Base-by-base conservation (phyloP, 2,888 invertebrate species). In the Sacculina carcini region DNA sequence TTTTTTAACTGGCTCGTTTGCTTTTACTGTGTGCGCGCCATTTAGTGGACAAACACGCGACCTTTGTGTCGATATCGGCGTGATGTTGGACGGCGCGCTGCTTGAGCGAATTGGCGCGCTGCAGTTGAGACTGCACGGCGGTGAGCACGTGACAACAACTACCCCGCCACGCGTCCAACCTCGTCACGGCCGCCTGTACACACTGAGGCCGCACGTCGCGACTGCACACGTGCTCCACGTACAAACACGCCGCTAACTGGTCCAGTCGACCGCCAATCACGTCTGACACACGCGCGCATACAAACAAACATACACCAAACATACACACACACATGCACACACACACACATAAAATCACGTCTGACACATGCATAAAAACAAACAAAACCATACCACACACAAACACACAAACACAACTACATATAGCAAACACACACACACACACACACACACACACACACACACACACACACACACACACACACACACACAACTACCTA, bases 241-340 rank as follows among this genome's bases (percentile, higher is more conserved):
- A 92, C 34, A 94, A 70, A 56, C 82, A 79, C 58, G 83, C 82
- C 65, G 89, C 86, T 62, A 86, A 85, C 65, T 94, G 94, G 66
- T 94, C 94, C 57, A 96, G 68, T 67, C 92, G 94, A 2, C 92
- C 94, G 58, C 85, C 85, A 59, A 92, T 87, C 58, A 94, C 85
- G 64, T 87, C 86, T 77, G 66, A 1, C 69, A 3, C 4, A 38
- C 21, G 36, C 9, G 3, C 4, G 19, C 16, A 3, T 23, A 38
- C 2, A 23, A 14, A 10, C 2, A 9, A 6, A 21, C 9, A 6
- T 3, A 38, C 5, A 19, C 5, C 5, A 2, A 36, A 6, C 10
- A 3, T 6, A 6, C n/a, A 36, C 2, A 3, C 16, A 4, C 36
- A 16, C 6, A 19, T 9, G 5, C 16, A 19, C n/a, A n/a, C n/a